Evolutionary conservation across 2,113 vertebrate species (phyloP).

Genomic region (Oxygymnocypris stewartii): DNA sequence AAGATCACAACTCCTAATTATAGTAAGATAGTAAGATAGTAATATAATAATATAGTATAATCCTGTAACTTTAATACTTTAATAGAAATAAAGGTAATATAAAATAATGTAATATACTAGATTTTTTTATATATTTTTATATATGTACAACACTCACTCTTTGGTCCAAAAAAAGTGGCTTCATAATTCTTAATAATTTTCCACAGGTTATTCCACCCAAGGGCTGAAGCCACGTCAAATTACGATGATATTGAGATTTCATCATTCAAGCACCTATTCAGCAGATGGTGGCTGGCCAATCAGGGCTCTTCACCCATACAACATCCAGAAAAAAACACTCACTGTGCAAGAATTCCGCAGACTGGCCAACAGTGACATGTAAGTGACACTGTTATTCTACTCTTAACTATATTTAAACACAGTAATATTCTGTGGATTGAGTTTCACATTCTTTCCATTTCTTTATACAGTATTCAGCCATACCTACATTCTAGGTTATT

Average conservation of each 20-base stretch:
- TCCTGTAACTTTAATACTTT: no score
- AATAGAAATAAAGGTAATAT: no score
- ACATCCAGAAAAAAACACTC: constrained; percentile 97
- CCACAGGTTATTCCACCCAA: constrained; percentile 90
- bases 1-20: not conserved
- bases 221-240: constrained; percentile 89
- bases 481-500: not conserved
- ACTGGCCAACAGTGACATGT: constrained; percentile 96
- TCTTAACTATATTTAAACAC: not conserved
- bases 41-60: not conserved
- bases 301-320: constrained; percentile 98
- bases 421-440: not conserved
- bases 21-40: not conserved
- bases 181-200: not conserved
- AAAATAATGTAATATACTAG: no score
- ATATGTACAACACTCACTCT: no score
- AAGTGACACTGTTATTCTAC: constrained; percentile 57
- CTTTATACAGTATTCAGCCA: not conserved
- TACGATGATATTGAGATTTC: constrained; percentile 95
- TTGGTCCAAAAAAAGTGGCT: not conserved
- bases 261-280: constrained; percentile 95
- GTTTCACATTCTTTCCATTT: not conserved
- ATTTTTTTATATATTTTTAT: no score
- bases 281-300: constrained; percentile 96
- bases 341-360: constrained; percentile 92